Evolutionary conservation across 2,113 vertebrate genomes (phyloP).

Genomic region (Crotalus viridis): DNA sequence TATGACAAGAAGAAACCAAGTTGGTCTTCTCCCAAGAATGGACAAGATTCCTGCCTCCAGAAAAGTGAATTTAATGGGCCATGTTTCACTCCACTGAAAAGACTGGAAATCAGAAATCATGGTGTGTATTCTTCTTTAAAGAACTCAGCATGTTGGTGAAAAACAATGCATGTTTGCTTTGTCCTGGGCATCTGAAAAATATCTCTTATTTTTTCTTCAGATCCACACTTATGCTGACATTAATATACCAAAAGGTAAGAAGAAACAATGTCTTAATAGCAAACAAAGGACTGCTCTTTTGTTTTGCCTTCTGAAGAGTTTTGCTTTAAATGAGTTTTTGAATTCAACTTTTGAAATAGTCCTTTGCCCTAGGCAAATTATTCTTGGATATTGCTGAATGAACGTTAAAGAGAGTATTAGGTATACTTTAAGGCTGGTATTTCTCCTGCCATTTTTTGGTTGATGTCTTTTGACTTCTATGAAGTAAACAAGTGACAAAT

Average conservation of each 20-base stretch:
- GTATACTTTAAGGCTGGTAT: background rate
- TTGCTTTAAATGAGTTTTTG: constrained; percentile 9
- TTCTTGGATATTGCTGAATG: background rate
- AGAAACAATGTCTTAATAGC: background rate
- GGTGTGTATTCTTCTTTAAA: background rate
- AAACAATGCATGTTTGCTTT: background rate
- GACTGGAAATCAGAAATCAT: background rate
- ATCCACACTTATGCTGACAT: background rate
- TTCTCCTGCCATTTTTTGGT: background rate
- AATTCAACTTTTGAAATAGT: background rate
- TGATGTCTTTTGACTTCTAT: background rate
- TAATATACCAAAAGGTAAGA: background rate
- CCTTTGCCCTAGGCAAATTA: background rate
- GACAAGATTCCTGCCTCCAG: rapidly evolving
- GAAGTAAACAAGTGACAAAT: background rate
- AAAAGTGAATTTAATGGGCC: background rate
- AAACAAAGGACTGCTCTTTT: background rate
- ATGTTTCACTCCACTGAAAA: background rate
- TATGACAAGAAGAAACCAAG: background rate
- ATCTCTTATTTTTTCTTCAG: background rate
- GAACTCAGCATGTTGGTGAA: background rate
- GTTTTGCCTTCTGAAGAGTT: background rate
- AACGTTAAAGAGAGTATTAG: background rate
- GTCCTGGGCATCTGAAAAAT: background rate
- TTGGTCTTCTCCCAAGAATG: background rate